Conservation (phyloP, 1,140 invertebrate genomes). For the Cyrtorhinus lividipennis region DNA sequence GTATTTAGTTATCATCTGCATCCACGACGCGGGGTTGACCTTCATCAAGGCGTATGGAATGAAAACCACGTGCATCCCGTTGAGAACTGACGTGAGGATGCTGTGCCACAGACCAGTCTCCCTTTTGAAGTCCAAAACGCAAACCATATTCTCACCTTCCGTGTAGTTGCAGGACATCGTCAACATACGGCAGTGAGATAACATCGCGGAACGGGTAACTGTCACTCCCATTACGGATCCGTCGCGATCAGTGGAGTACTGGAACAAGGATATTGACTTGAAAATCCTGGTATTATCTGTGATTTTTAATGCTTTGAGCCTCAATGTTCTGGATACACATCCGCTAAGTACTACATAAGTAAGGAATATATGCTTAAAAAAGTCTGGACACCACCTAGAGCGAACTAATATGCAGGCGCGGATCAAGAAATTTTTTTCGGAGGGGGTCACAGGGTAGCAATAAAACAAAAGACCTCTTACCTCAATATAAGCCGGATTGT, state of each 20-base stretch:
- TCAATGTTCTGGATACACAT: too few species aligned
- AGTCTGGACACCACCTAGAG: too few species aligned
- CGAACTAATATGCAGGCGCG: too few species aligned
- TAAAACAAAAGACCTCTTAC: too few species aligned
- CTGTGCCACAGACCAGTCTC: constrained; percentile 94
- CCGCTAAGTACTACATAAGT: too few species aligned
- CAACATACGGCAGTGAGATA: constrained; percentile 85
- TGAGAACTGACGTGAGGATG: constrained; percentile 85
- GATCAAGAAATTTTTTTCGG: too few species aligned
- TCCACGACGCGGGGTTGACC: constrained; percentile 96
- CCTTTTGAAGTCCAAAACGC: constrained; percentile 94
- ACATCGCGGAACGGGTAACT: constrained; percentile 75
- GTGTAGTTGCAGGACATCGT: constrained; percentile 95
- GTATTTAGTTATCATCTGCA: constrained; percentile 99
- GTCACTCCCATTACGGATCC: constrained; percentile 96
- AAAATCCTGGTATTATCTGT: not conserved
- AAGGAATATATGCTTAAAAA: too few species aligned
- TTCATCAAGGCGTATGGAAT: constrained; percentile 99
- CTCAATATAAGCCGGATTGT: constrained; percentile 92
- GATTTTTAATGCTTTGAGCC: too few species aligned
- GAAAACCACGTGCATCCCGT: constrained; percentile 99
- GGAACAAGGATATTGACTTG: constrained; percentile 22
- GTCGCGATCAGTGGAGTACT: constrained; percentile 90
- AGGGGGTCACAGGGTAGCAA: too few species aligned
- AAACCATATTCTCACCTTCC: constrained; percentile 91